Conservation (phyloP, 1,140 invertebrate species). For the Drosophila tani region DNA sequence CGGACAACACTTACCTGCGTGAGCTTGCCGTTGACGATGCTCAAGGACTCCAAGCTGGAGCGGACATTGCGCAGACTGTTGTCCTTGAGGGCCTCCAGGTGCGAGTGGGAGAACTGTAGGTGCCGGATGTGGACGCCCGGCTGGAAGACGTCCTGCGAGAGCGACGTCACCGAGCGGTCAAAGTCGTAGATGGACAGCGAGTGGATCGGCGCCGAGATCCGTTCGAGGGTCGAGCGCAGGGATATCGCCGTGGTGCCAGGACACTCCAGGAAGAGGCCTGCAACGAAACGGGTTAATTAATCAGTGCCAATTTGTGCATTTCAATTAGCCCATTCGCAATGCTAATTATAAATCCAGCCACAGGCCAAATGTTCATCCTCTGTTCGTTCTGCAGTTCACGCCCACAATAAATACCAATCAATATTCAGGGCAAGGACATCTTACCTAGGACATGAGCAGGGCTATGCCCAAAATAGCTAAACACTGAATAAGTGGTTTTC, state of each 20-base stretch:
- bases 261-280: slow-evolving; percentile 94
- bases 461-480: background rate
- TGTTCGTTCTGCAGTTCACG: background rate
- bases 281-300: slow-evolving; percentile 1
- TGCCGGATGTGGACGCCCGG: slow-evolving; percentile 90
- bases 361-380: background rate
- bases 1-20: slow-evolving; percentile 85
- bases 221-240: slow-evolving; percentile 85
- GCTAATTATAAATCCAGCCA: slow-evolving; percentile 6
- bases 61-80: slow-evolving; percentile 90
- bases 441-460: background rate
- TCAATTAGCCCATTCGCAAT: slow-evolving; percentile 34
- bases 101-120: slow-evolving; percentile 93
- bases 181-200: slow-evolving; percentile 95
- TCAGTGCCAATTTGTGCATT: slow-evolving; percentile 37
- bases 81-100: slow-evolving; percentile 90
- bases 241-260: slow-evolving; percentile 87
- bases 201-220: slow-evolving; percentile 89
- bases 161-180: slow-evolving; percentile 90
- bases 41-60: slow-evolving; percentile 91
- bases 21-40: slow-evolving; percentile 92
- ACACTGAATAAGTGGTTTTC: slow-evolving; percentile 2
- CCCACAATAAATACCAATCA: slow-evolving; percentile 21
- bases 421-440: slow-evolving; percentile 3
- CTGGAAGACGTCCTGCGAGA: slow-evolving; percentile 90